A percentile compares a stretch with the other conserved stretches of the same genome.
phyloP scores from a whole-genome alignment of 2,113 vertebrate species.

The Anguilla rostrata region DNA sequence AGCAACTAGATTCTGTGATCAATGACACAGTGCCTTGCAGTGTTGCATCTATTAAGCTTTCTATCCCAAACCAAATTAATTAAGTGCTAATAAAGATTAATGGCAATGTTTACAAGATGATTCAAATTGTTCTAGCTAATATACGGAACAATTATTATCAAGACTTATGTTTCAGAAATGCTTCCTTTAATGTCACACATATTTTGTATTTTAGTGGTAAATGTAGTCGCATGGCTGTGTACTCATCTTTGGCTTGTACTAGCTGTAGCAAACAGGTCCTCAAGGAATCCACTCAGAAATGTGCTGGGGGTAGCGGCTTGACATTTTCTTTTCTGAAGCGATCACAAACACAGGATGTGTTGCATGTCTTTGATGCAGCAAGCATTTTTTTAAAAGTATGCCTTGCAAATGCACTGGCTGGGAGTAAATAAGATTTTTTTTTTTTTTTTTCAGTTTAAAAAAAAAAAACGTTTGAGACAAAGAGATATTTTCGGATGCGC shows the following conservation, averaged over 20 bases:
- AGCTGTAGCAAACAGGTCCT: slow-evolving; percentile 29
- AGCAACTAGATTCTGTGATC: slow-evolving; percentile 28
- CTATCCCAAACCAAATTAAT: slow-evolving; percentile 47
- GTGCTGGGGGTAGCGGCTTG: slow-evolving; percentile 29
- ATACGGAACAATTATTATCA: background rate
- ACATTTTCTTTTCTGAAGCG: slow-evolving; percentile 27
- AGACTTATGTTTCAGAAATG: background rate
- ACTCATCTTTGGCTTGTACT: slow-evolving; percentile 23
- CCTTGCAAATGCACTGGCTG: background rate
- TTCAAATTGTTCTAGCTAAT: background rate
- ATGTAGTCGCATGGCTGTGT: background rate
- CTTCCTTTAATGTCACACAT: background rate
- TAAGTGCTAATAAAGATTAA: slow-evolving; percentile 47
- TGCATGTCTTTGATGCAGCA: background rate
- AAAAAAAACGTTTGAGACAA: background rate
- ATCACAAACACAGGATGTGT: slow-evolving; percentile 32
- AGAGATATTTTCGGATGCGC: background rate
- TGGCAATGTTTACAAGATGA: slow-evolving; percentile 28
- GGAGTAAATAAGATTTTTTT: background rate
- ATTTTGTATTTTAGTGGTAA: slow-evolving; percentile 25
- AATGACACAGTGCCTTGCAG: slow-evolving; percentile 35
- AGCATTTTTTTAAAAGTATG: background rate
- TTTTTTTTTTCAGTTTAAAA: background rate
- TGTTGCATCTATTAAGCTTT: slow-evolving; percentile 48
- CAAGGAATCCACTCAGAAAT: slow-evolving; percentile 3